Evolutionary conservation across 2,797 vertebrate species (phyloP).

Genomic region (Halcyon leucocephala): DNA sequence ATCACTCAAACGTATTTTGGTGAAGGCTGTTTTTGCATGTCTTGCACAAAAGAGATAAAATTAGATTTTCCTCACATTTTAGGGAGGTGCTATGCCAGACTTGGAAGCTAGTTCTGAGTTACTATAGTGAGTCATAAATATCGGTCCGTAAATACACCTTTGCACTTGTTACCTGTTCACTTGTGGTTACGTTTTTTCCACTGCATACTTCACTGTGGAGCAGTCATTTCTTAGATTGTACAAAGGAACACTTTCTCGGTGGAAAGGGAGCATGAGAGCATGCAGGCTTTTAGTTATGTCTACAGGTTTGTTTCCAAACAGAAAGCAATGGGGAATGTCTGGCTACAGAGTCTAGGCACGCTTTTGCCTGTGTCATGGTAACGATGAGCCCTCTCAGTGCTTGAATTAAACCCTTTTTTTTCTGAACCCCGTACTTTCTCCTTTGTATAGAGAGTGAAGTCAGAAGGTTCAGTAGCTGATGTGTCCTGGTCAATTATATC

Average conservation of each 20-base stretch:
- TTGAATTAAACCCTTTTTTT: not conserved
- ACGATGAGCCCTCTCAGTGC: not conserved
- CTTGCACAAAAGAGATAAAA: not conserved
- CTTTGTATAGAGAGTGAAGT: fast-evolving
- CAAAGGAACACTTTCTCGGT: not conserved
- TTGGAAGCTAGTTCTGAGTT: not conserved
- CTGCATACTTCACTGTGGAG: not conserved
- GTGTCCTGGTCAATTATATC: not conserved
- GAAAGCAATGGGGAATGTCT: not conserved
- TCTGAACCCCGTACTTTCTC: not conserved
- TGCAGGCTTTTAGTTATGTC: not conserved
- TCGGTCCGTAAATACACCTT: not conserved
- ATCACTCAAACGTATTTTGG: not conserved
- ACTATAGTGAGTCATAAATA: not conserved
- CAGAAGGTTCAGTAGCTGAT: not conserved
- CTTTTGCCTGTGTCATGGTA: fast-evolving
- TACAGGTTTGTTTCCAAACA: not conserved
- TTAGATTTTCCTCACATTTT: not conserved
- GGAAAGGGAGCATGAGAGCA: not conserved
- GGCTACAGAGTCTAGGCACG: fast-evolving
- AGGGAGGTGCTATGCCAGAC: not conserved
- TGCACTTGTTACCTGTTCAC: not conserved
- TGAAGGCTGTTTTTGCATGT: not conserved
- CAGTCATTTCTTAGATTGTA: not conserved
- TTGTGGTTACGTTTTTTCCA: not conserved